phyloP scores from a whole-genome alignment of 2,113 vertebrate species.

The Lanius collurio region DNA sequence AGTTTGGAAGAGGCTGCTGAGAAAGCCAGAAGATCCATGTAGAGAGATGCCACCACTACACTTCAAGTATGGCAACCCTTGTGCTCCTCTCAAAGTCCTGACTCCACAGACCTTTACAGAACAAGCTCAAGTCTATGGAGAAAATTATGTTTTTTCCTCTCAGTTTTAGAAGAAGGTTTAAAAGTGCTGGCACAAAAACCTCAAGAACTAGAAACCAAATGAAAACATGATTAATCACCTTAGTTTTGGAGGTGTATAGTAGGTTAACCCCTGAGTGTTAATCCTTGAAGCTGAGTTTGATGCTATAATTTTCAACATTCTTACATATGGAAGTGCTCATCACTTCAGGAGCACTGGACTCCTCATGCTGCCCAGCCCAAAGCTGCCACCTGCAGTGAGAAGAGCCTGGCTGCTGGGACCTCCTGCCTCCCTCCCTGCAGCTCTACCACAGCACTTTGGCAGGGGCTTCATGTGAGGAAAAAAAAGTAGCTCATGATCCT shows the following conservation, averaged over 20 bases:
- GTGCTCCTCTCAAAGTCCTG: background rate
- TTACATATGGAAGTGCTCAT: background rate
- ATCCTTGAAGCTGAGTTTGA: background rate
- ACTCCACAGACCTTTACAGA: background rate
- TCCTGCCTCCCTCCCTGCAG: background rate
- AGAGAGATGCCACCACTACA: background rate
- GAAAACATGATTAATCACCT: background rate
- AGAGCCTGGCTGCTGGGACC: background rate
- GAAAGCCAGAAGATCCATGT: background rate
- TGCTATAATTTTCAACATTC: background rate
- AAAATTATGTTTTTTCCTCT: background rate
- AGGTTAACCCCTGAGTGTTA: background rate
- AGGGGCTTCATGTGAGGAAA: rapidly evolving
- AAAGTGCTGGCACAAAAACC: background rate
- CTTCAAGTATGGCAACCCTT: background rate
- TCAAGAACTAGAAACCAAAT: background rate
- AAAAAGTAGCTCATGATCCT: background rate
- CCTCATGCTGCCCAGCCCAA: rapidly evolving
- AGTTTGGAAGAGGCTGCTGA: background rate
- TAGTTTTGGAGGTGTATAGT: background rate
- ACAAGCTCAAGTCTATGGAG: background rate
- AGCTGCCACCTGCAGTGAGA: background rate
- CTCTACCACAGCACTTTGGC: background rate
- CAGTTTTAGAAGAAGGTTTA: background rate
- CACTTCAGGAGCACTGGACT: background rate